phyloP scores from a whole-genome alignment of 2,797 vertebrate species.

The Petrocephalus sullivani region DNA sequence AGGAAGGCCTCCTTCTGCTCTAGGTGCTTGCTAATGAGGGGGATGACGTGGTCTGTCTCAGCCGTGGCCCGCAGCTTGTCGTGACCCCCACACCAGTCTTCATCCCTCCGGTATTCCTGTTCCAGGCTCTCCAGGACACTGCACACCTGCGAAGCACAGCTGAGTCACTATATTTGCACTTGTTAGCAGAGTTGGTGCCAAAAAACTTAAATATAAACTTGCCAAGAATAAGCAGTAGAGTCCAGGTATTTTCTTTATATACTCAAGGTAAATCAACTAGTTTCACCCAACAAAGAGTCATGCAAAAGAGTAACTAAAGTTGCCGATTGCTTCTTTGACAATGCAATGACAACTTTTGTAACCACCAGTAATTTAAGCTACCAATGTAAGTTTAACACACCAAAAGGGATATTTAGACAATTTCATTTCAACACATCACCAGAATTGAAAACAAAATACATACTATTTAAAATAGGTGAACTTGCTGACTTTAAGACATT shows the following conservation, averaged over 20 bases:
- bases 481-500: background rate
- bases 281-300: background rate
- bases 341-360: background rate
- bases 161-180: background rate
- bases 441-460: background rate
- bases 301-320: background rate
- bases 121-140: constrained; percentile 93
- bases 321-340: background rate
- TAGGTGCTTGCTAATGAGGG: constrained; percentile 95
- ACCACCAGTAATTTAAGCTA: background rate
- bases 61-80: constrained; percentile 81
- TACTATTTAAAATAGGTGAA: background rate
- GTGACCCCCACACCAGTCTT: constrained; percentile 92
- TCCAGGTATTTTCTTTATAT: background rate
- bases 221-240: background rate
- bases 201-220: background rate
- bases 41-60: constrained; percentile 86
- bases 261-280: background rate
- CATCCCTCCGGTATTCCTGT: constrained; percentile 90
- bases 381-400: background rate
- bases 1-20: constrained; percentile 98
- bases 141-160: constrained; percentile 72
- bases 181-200: background rate
- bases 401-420: background rate
- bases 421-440: background rate